Base-by-base conservation (phyloP, 2,888 invertebrate genomes). In the Rotaria macrura region DNA sequence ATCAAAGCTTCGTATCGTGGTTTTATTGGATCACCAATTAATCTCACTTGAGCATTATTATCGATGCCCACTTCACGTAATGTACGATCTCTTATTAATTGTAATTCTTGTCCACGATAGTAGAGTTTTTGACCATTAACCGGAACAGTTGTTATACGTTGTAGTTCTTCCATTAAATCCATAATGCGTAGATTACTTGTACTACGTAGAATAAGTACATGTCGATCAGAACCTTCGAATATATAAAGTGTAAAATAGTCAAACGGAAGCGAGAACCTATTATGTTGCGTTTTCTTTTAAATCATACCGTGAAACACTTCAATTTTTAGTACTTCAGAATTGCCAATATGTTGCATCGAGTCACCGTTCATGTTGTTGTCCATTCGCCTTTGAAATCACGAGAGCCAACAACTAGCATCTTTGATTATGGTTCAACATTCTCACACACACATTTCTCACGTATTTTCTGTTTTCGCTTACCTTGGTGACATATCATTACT, bases 1-100 rank as follows among this genome's bases (percentile, higher is more conserved):
- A 74, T 74, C 38, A 74, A 40, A 25, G 74, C 25, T 40, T 25
- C 74, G 38, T 86, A 86, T 55, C 79, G 54, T 57, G 72, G 6
- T 86, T 86, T 86, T 43, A 84, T 54, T 29, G 86, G 86, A 34
- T 86, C 86, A 25, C 86, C 86, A 29, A 86, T 84, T 7, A 86
- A 29, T 55, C 84, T 84, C n/a, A 86, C 84, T 54, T 72, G 72
- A 47, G 47, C 49, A 57, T 86, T 86, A 57, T 86, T 86, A 49
- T 86, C 86, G 34, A 86, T 40, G 43, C 84, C 84, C 6, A 52
- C 84, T 29, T 86, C 86, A 55, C 49, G 84, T 55, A 86, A 57
- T 14, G 84, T 52, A 52, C 83, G 49, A 29, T 84, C 84, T 54
- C 47, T 84, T 25, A 38, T 72, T 40, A 23, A 34, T 55, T 86